Conservation (phyloP, 2,888 invertebrate genomes). For the Acanthosepion lycidas region DNA sequence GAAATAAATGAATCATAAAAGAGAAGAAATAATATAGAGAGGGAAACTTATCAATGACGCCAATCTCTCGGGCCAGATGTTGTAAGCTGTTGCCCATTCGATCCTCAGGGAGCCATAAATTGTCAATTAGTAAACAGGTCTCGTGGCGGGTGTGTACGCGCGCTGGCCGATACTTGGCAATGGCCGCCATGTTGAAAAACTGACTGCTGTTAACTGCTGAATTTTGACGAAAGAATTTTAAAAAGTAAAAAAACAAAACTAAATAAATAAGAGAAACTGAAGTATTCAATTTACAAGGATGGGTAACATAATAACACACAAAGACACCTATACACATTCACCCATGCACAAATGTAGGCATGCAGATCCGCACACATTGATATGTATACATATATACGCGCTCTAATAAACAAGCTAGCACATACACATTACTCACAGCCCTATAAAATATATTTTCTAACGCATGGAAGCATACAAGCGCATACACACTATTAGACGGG, state of each 20-base stretch:
- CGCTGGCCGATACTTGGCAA: background rate
- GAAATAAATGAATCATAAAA: slow-evolving; percentile 4
- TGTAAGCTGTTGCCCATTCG: slow-evolving; percentile 13
- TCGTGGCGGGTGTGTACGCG: background rate
- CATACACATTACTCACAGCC: background rate
- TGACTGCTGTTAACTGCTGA: background rate
- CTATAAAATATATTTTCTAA: too few species aligned
- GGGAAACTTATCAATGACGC: background rate
- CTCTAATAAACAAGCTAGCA: background rate
- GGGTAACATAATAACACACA: too few species aligned
- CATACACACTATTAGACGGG: too few species aligned
- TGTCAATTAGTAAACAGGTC: slow-evolving; percentile 22
- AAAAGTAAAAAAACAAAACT: background rate
- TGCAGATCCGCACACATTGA: background rate
- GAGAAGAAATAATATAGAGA: background rate
- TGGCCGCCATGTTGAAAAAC: background rate
- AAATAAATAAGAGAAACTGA: background rate
- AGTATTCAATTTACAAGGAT: too few species aligned
- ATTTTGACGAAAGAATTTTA: background rate
- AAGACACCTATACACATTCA: too few species aligned
- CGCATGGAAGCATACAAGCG: too few species aligned
- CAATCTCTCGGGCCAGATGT: background rate
- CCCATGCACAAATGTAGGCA: too few species aligned
- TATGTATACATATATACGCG: background rate
- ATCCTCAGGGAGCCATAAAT: background rate